A percentile compares a stretch with the other conserved stretches of the same genome.
Conservation (phyloP, 2,888 invertebrate species). For the Ochropleura leucogaster region DNA sequence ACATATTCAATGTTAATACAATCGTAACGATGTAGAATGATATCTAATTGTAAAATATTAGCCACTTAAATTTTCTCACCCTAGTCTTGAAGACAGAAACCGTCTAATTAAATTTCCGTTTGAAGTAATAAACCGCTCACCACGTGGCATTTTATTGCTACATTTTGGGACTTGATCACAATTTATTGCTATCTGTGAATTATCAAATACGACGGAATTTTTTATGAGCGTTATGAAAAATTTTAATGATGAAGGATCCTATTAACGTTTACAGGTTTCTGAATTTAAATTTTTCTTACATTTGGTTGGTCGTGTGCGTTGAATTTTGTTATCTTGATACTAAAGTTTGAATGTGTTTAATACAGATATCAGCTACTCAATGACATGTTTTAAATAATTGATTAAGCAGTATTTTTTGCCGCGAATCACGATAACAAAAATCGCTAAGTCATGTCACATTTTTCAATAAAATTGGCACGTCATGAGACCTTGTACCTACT, state of each 20-base stretch:
- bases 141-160: conserved; percentile 81
- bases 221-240: conserved; percentile 61
- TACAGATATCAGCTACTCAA: neutral
- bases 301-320: neutral
- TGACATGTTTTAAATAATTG: conserved; percentile 12
- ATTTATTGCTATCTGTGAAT: conserved; percentile 77
- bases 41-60: conserved; percentile 76
- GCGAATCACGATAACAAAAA: neutral
- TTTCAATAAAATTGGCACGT: neutral
- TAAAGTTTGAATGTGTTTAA: neutral
- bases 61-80: conserved; percentile 71
- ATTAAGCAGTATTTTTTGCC: conserved; percentile 3
- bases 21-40: conserved; percentile 53
- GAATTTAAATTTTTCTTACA: conserved; percentile 13
- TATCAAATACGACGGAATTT: conserved; percentile 67
- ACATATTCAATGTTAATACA: conserved; percentile 60
- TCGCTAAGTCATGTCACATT: neutral
- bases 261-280: conserved; percentile 31
- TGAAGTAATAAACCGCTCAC: conserved; percentile 77
- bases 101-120: conserved; percentile 80
- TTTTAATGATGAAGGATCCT: conserved; percentile 50
- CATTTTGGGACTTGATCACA: conserved; percentile 77
- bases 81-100: conserved; percentile 70
- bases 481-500: neutral
- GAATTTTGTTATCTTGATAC: neutral